Evolutionary conservation across 2,797 vertebrate genomes (phyloP).

Genomic region (Pyrocephalus nanus): DNA sequence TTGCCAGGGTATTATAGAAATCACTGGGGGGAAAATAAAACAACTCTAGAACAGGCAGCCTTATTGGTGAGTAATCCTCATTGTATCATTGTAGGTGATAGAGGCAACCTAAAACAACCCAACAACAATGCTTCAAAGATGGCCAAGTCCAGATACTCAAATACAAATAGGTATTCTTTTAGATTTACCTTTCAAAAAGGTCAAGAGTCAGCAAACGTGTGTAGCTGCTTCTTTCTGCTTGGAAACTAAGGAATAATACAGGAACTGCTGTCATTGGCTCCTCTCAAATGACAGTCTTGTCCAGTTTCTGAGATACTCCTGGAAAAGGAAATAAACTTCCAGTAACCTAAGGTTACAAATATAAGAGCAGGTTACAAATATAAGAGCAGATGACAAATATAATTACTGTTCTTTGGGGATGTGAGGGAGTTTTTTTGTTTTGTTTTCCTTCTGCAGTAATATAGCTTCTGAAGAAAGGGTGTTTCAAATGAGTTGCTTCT

Average conservation of each 20-base stretch:
- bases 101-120: neutral
- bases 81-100: neutral
- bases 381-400: neutral
- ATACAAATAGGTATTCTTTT: neutral
- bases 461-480: neutral
- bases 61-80: neutral
- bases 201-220: neutral
- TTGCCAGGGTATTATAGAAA: slow-evolving; percentile 25
- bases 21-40: neutral
- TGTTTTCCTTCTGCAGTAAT: neutral
- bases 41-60: neutral
- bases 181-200: neutral
- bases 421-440: neutral
- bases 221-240: neutral
- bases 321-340: neutral
- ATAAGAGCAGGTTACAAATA: neutral
- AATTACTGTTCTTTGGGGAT: neutral
- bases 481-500: neutral
- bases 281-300: neutral
- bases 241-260: neutral
- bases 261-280: neutral
- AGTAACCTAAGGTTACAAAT: neutral
- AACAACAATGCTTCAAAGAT: neutral
- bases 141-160: neutral
- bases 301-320: neutral